Percentiles rank a stretch among this genome's conserved stretches.
Conservation (phyloP, 2,888 invertebrate genomes). For the Metallyticus violacea region DNA sequence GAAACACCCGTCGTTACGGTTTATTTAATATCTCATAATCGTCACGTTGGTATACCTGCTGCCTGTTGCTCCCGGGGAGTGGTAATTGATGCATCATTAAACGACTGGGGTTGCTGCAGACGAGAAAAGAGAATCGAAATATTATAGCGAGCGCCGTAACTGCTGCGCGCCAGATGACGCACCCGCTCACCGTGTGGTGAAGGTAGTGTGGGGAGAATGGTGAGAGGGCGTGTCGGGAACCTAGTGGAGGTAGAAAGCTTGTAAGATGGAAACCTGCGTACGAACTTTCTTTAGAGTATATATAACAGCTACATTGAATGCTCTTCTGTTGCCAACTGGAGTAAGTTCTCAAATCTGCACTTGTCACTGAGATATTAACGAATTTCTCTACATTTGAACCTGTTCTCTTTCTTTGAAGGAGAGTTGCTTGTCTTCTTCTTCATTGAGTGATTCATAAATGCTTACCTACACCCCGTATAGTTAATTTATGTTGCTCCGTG, state of each 20-base stretch:
- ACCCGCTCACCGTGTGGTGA: too few species aligned
- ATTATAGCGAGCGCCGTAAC: not conserved
- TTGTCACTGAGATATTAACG: too few species aligned
- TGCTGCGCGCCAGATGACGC: not conserved
- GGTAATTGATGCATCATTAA: not conserved
- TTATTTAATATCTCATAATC: not conserved
- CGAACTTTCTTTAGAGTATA: too few species aligned
- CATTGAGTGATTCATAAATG: too few species aligned
- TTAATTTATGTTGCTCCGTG: too few species aligned
- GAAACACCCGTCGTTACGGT: not conserved
- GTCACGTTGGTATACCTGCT: not conserved
- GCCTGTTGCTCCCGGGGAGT: not conserved
- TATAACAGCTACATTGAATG: not conserved
- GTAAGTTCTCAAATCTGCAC: not conserved
- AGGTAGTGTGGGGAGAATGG: not conserved
- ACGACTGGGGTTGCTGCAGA: not conserved
- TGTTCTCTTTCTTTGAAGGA: too few species aligned
- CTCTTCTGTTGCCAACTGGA: not conserved
- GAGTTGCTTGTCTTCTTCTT: too few species aligned
- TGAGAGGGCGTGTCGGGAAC: not conserved
- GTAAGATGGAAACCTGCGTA: not conserved
- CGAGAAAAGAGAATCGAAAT: not conserved
- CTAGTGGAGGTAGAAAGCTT: not conserved
- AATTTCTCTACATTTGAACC: too few species aligned
- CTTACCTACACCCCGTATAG: too few species aligned